Evolutionary conservation across 1,140 invertebrate species (phyloP).

Genomic region (Pogonomyrmex barbatus): DNA sequence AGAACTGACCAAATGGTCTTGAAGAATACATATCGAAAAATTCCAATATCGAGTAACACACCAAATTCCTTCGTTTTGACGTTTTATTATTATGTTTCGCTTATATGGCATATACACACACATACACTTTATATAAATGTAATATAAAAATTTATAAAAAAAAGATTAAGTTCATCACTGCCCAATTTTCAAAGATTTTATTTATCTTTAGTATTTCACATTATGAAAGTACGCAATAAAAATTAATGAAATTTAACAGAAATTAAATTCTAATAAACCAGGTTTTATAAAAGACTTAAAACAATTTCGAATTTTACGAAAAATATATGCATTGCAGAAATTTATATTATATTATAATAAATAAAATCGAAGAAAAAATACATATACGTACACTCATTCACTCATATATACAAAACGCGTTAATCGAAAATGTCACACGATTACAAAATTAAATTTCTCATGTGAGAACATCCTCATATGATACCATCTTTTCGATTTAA

Average conservation of each 20-base stretch:
- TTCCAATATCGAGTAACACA: constrained; percentile 10
- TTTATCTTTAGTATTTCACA: not conserved
- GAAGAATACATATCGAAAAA: constrained; percentile 33
- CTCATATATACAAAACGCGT: not conserved
- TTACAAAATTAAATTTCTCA: not conserved
- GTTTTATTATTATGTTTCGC: constrained; percentile 13
- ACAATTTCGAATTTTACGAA: not conserved
- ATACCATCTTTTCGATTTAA: constrained; percentile 18
- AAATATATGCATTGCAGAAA: constrained; percentile 6
- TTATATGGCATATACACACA: not conserved
- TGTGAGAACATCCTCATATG: not conserved
- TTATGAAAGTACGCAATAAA: not conserved
- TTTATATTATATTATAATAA: constrained; percentile 4
- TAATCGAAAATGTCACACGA: not conserved
- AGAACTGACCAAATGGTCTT: constrained; percentile 26
- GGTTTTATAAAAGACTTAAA: not conserved
- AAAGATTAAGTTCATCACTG: constrained; percentile 15
- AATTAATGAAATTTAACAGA: not conserved
- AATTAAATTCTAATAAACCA: not conserved
- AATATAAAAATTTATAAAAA: not conserved
- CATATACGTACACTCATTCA: not conserved
- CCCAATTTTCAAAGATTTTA: constrained; percentile 15
- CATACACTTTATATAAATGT: not conserved
- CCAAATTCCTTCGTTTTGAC: not conserved
- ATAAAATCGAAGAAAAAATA: not conserved